Evolutionary conservation across 64 coral and sea anemone genomes (phyloP), one percentile per base, ranked within the genome.

Genomic region (Catalaphyllia jardinei): DNA sequence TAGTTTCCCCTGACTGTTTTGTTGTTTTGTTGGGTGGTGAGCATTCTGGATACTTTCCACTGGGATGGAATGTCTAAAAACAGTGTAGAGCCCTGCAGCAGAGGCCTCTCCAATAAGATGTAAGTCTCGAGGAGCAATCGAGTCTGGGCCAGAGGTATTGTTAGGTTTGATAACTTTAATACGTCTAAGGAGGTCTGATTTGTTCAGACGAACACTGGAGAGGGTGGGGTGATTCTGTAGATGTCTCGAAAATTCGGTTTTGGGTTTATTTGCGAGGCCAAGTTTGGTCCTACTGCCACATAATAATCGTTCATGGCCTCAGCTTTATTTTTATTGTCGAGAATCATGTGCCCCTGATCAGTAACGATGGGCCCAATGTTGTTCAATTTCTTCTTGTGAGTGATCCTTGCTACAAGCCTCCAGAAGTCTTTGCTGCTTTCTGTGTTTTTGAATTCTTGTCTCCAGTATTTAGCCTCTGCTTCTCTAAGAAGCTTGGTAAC

Each of bases 391-490:
- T 83, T 93, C 76, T 89, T 89, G 24, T 88, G 51, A 64, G 86
- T 80, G 67, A 88, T 80, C 79, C 46, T 88, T 57, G 62, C 74
- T n/a, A 93, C 77, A 60, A 93, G 71, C 51, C 74, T 79, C 77
- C 91, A 93, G 65, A 93, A 88, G 19, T 93, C 84, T 80, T 92
- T 92, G 31, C 62, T 81, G 86, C 62, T 80, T 88, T 80, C 80
- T 67, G 76, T 29, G 54, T 80, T 89, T 67, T 11, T 16, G 77
- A 89, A 86, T 29, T 86, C 17, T 64, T 91, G 29, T 67, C 64
- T 91, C 80, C 90, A 86, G 73, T 86, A 86, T 10, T 92, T 86
- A 38, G 74, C 90, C 57, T 86, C 80, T 18, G 71, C 80, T 39
- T 24, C 60, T 77, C 89, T 91, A 38, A 84, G 52, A 7, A 75